Base-by-base conservation (phyloP, 2,797 vertebrate species). In the Pachyuromys duprasi region DNA sequence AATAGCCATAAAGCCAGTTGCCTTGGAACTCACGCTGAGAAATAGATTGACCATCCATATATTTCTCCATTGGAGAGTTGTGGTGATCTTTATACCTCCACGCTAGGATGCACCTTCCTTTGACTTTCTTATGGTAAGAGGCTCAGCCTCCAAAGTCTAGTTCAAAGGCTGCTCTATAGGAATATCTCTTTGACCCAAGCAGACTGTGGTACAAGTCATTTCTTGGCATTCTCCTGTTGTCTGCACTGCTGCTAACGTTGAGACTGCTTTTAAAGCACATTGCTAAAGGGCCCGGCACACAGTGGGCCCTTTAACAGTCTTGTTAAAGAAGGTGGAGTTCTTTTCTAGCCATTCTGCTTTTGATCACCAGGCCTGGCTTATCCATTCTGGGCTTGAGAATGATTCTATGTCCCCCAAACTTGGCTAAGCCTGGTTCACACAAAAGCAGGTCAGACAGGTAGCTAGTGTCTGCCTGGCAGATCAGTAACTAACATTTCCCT, bases 401-500 rank as follows among this genome's bases (percentile, higher is more conserved):
- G 9, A 45, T 6, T 14, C 33, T 26, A 1, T 8, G 12, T n/a
- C 45, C 45, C 70, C 20, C 42, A 60, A 0, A 18, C n/a, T 57
- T 75, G 63, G 11, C 49, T 74, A 11, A 57, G 45, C 22, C n/a
- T 89, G 69, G n/a, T 18, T 89, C 39, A 8, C 5, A 28, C 9
- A 28, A 6, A 13, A 89, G 22, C 31, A 24, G 7, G 5, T 33
- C 45, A 70, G 57, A 42, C n/a, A 36, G 57, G 2, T 5, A 7
- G 31, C 24, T 26, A 9, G 18, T 0, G 0, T 31, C 14, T 8
- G 22, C 28, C 53, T 1, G 13, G 86, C 82, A 93, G 22, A 14
- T 95, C 49, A 9, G 28, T 20, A 60, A 79, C 96, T 96, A 97
- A 94, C 39, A 9, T 26, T 15, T 28, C 13, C 57, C 49, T 72